These are phyloP conservation scores for Agapornis canus DNA, from an alignment of 2,797 vertebrate genomes.

Conservation along the genomic window DNA sequence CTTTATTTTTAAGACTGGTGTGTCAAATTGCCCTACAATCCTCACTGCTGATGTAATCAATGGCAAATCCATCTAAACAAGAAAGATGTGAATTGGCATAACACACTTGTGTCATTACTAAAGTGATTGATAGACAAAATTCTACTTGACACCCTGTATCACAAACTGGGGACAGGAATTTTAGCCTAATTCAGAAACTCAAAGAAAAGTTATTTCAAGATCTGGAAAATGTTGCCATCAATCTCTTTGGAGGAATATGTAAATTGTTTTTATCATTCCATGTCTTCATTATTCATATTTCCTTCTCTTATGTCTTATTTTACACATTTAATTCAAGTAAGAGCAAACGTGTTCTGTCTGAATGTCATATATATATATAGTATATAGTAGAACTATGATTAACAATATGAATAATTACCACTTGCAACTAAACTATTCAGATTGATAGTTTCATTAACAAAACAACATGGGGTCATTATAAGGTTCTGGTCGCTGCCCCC, in stretches of 20 bases:
- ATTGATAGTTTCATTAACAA: conserved; percentile 79
- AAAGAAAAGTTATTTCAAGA: background rate
- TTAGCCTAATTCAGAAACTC: background rate
- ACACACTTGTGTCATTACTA: background rate
- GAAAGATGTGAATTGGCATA: background rate
- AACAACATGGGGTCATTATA: conserved; percentile 79
- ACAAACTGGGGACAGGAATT: background rate
- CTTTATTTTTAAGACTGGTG: background rate
- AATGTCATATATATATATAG: background rate
- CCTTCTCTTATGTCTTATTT: conserved; percentile 5
- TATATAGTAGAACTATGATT: conserved; percentile 67
- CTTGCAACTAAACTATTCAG: conserved; percentile 80
- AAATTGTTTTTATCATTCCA: background rate
- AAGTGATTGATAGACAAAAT: background rate
- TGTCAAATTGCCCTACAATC: background rate
- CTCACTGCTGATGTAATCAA: background rate
- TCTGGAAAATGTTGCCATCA: background rate
- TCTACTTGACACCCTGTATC: background rate
- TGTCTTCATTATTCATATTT: background rate
- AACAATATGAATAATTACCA: conserved; percentile 71
- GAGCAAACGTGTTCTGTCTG: background rate
- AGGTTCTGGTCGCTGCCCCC: conserved; percentile 78
- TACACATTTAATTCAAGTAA: conserved; percentile 14
- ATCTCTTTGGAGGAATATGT: background rate
- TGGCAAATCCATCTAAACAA: background rate